Conservation (phyloP, 1,140 invertebrate species). For the Dendrolimus kikuchii region DNA sequence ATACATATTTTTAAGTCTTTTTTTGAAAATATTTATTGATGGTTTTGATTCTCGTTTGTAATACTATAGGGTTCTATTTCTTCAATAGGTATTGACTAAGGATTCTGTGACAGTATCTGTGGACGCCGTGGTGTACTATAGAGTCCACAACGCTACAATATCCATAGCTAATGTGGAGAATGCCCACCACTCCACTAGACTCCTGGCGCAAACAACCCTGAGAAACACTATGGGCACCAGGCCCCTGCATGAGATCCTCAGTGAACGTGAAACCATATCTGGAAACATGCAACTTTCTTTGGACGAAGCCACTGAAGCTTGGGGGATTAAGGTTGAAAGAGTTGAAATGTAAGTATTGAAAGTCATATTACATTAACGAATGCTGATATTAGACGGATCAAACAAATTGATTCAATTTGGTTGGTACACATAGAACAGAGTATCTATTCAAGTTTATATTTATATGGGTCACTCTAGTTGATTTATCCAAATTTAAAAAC, state of each 20-base stretch:
- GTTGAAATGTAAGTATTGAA: conserved; percentile 90
- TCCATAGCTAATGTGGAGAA: conserved; percentile 98
- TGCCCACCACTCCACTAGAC: conserved; percentile 91
- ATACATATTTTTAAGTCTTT: too few relatives aligned
- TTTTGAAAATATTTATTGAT: too few relatives aligned
- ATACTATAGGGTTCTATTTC: conserved; percentile 1
- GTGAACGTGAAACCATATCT: conserved; percentile 94
- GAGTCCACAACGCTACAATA: conserved; percentile 95
- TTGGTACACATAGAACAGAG: too few relatives aligned
- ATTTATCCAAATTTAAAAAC: too few relatives aligned
- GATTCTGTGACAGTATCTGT: conserved; percentile 96
- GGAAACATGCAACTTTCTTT: conserved; percentile 88
- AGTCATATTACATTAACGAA: neutral
- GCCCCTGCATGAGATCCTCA: conserved; percentile 95
- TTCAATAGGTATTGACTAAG: conserved; percentile 87
- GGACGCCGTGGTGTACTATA: conserved; percentile 95
- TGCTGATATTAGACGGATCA: neutral
- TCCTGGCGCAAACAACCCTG: conserved; percentile 93
- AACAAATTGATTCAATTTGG: too few relatives aligned
- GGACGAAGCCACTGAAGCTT: conserved; percentile 95
- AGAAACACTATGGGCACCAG: conserved; percentile 96
- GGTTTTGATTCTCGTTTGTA: too few relatives aligned
- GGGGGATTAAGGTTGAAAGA: conserved; percentile 97
- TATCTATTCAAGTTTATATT: too few relatives aligned
- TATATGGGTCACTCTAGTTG: too few relatives aligned